phyloP scores from a whole-genome alignment of 2,797 vertebrate species.

The Vespertilio murinus region DNA sequence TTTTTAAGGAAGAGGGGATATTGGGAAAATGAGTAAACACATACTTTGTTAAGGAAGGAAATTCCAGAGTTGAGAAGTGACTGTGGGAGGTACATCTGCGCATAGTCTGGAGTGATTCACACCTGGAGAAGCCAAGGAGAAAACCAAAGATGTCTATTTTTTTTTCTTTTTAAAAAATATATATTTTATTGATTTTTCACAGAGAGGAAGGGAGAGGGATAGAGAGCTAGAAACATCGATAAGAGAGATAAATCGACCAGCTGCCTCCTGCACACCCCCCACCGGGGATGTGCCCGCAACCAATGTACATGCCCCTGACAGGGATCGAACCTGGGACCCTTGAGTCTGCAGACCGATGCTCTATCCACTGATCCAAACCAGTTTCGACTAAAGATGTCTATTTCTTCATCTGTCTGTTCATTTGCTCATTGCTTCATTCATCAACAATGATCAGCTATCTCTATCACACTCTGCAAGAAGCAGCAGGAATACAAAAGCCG shows the following conservation, averaged over 20 bases:
- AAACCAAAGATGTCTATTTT: background rate
- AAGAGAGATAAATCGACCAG: too few relatives aligned
- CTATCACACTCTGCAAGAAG: background rate
- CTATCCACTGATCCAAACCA: too few relatives aligned
- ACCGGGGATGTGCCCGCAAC: too few relatives aligned
- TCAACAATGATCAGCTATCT: background rate
- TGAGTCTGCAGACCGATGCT: too few relatives aligned
- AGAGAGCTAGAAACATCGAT: too few relatives aligned
- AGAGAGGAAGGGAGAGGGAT: too few relatives aligned
- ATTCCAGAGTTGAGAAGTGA: constrained; percentile 8
- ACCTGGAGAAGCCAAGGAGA: background rate
- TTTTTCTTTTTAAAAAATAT: too few relatives aligned
- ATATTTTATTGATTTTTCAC: too few relatives aligned
- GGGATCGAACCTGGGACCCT: too few relatives aligned
- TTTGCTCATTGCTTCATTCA: background rate
- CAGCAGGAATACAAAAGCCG: background rate
- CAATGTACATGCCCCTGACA: too few relatives aligned
- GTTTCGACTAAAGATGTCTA: background rate
- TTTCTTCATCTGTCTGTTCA: background rate
- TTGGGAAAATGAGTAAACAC: constrained; percentile 20
- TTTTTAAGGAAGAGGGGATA: background rate
- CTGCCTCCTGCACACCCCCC: too few relatives aligned
- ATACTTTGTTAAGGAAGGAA: constrained; percentile 51
- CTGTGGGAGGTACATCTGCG: constrained; percentile 4
- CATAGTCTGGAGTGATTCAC: background rate